Evolutionary conservation across 2,797 vertebrate species (phyloP), one percentile per base, ranked within the genome.

Genomic region (Spatula versicolor): DNA sequence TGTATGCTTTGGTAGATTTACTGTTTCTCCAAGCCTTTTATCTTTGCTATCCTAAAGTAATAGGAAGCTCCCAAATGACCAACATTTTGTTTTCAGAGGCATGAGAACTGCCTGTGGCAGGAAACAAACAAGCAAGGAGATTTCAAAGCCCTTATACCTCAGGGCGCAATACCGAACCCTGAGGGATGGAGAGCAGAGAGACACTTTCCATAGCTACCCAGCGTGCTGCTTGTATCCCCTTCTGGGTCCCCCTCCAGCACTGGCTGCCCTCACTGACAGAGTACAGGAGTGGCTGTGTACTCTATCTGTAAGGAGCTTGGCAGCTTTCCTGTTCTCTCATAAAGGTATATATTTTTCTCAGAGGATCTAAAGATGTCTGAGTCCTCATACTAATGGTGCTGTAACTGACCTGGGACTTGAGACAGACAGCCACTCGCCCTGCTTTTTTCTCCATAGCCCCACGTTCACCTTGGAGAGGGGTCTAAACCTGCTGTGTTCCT

Each of bases 31-130:
- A 33, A 75, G 81, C 26, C 80, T 95, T 96, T 94, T 96, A 93
- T 92, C 91, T 95, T 95, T 93, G 73, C 41, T 96, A 84, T 92
- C 88, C 77, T 78, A 88, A 90, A 80, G 81, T 85, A 95, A 94
- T 41, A 82, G 78, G 88, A 93, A 90, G 75, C 58, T 94, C 91
- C 83, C 90, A 92, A 93, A 92, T 92, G 91, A 90, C 91, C 80
- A 94, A 77, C 86, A 86, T 86, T 92, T 86, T 94, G 77, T 90
- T 92, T 94, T 93, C 90, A 87, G 88, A 56, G 64, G 54, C 75
- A 75, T 33, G 75, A 93, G 80, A 95, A 80, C 76, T 82, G 62
- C 94, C 71, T 55, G 68, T 80, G 83, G 56, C 86, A 86, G 83
- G 86, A 88, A 93, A 71, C 71, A 93, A 95, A 83, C 93, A 95